A percentile compares a stretch with the other conserved stretches of the same genome.
Conservation (phyloP, 1,140 invertebrate species). For the Hormaphis cornu region DNA sequence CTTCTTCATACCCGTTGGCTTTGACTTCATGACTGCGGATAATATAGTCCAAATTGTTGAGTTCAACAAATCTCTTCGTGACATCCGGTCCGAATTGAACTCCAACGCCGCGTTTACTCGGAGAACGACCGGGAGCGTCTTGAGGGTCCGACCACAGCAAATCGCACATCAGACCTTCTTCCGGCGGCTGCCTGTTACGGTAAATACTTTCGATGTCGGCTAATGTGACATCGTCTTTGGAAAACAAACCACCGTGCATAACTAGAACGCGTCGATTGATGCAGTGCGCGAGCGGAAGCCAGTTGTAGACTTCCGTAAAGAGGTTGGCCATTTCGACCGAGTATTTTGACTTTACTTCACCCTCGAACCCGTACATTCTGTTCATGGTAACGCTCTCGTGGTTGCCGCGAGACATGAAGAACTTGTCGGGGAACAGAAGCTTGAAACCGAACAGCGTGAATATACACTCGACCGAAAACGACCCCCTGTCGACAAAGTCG, state of each 20-base stretch:
- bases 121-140: slow-evolving; percentile 67
- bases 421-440: slow-evolving; percentile 91
- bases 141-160: slow-evolving; percentile 98
- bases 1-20: slow-evolving; percentile 87
- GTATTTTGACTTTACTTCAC: slow-evolving; percentile 94
- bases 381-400: slow-evolving; percentile 98
- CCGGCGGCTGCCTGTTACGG: slow-evolving; percentile 91
- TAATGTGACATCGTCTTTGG: slow-evolving; percentile 77
- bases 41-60: slow-evolving; percentile 85
- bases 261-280: slow-evolving; percentile 85
- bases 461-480: slow-evolving; percentile 98
- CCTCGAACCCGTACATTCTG: slow-evolving; percentile 98
- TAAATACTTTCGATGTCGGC: slow-evolving; percentile 82
- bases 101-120: slow-evolving; percentile 94
- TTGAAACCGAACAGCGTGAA: slow-evolving; percentile 97
- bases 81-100: slow-evolving; percentile 98
- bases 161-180: slow-evolving; percentile 95
- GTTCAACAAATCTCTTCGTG: slow-evolving; percentile 72
- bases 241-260: slow-evolving; percentile 93
- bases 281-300: slow-evolving; percentile 90
- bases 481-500: slow-evolving; percentile 98
- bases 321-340: slow-evolving; percentile 87
- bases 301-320: slow-evolving; percentile 98
- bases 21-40: slow-evolving; percentile 98
- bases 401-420: slow-evolving; percentile 78